These are phyloP conservation scores for Ecliptopera silaceata DNA, from an alignment of 2,888 invertebrate genomes.

Conservation along the genomic window DNA sequence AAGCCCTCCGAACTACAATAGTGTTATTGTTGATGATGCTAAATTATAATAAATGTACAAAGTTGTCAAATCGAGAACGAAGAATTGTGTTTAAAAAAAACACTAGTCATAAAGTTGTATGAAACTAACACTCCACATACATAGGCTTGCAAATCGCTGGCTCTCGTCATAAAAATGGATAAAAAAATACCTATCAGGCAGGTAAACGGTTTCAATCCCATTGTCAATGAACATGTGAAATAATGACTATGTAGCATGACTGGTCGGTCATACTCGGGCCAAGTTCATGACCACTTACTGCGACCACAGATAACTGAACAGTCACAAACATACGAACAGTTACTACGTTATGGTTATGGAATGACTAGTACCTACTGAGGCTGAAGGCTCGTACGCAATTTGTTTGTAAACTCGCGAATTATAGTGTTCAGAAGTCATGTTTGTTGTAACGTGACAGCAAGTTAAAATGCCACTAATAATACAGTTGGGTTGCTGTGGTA, in stretches of 20 bases:
- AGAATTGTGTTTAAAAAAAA: neutral
- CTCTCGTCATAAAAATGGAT: neutral
- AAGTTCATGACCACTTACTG: slow-evolving; percentile 13
- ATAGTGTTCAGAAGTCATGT: slow-evolving; percentile 15
- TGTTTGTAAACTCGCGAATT: slow-evolving; percentile 10
- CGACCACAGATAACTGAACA: neutral
- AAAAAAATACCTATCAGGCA: neutral
- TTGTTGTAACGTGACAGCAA: slow-evolving; percentile 14
- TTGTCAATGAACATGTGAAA: slow-evolving; percentile 6
- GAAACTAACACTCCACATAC: neutral
- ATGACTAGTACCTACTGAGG: too few relatives aligned
- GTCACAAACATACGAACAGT: neutral
- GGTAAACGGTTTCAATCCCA: neutral
- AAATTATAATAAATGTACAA: too few relatives aligned
- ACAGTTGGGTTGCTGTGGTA: neutral
- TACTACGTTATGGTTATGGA: neutral
- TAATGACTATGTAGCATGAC: slow-evolving; percentile 9
- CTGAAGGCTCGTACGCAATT: neutral
- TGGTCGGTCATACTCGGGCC: neutral
- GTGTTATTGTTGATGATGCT: too few relatives aligned
- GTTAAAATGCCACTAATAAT: neutral
- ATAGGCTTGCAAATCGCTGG: neutral
- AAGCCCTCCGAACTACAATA: too few relatives aligned
- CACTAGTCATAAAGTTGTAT: neutral
- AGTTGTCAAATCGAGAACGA: neutral